These are phyloP conservation scores for Drosophila ohnishii DNA, from an alignment of 1,140 invertebrate species.

Conservation along the genomic window DNA sequence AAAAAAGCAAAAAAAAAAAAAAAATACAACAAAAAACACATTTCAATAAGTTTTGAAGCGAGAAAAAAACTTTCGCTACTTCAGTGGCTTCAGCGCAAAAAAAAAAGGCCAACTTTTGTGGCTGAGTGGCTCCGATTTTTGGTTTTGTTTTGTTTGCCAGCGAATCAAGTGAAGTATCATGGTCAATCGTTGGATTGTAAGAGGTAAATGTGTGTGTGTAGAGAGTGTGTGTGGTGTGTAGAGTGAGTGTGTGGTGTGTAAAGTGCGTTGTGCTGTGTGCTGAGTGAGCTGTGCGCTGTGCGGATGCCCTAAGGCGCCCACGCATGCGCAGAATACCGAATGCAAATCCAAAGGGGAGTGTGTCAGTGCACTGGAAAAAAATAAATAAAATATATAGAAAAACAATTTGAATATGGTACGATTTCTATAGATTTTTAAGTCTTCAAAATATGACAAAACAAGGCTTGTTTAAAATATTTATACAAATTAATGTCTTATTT, in stretches of 20 bases:
- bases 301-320: conserved; percentile 62
- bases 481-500: no score
- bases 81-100: conserved; percentile 60
- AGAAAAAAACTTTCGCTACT: conserved; percentile 79
- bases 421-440: no score
- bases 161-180: conserved; percentile 65
- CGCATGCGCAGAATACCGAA: conserved; percentile 78
- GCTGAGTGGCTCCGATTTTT: conserved; percentile 35
- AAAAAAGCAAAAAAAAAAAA: conserved; percentile 7
- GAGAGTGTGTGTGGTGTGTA: neutral
- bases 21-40: conserved; percentile 48
- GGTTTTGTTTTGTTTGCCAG: conserved; percentile 29
- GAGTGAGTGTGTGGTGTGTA: neutral
- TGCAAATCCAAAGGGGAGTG: conserved; percentile 39
- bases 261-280: neutral
- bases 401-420: no score
- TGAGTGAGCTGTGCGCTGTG: neutral
- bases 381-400: neutral
- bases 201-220: neutral
- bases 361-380: conserved; percentile 17
- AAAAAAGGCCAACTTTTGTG: conserved; percentile 27
- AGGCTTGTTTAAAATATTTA: no score
- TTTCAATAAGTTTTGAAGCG: conserved; percentile 73
- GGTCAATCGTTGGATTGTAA: conserved; percentile 53
- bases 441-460: no score